These are phyloP conservation scores for Dermolepida albohirtum DNA, from an alignment of 2,888 invertebrate species.

Conservation along the genomic window DNA sequence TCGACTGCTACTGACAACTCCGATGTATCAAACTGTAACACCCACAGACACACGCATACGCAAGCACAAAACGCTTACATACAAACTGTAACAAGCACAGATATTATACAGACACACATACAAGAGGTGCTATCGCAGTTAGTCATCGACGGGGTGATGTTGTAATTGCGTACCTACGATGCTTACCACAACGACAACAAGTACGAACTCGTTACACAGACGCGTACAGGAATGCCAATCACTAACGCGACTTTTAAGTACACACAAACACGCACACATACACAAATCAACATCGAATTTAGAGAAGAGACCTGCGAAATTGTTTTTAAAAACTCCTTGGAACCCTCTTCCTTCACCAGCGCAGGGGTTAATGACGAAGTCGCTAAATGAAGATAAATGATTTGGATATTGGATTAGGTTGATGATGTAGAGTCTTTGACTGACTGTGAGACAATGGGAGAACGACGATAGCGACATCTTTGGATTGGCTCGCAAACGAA, in stretches of 20 bases:
- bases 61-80: slow-evolving; percentile 7
- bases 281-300: not conserved
- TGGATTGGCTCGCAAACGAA: slow-evolving; percentile 35
- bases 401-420: slow-evolving; percentile 66
- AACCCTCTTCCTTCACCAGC: slow-evolving; percentile 11
- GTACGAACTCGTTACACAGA: no score
- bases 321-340: slow-evolving; percentile 63
- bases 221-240: no score
- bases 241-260: no score
- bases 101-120: no score
- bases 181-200: no score
- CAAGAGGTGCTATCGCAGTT: no score
- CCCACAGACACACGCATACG: not conserved
- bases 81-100: not conserved
- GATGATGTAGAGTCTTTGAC: slow-evolving; percentile 54
- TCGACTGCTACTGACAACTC: slow-evolving; percentile 62
- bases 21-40: slow-evolving; percentile 58
- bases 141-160: no score
- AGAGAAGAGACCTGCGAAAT: slow-evolving; percentile 58
- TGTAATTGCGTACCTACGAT: no score
- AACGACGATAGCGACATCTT: slow-evolving; percentile 38
- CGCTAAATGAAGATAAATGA: slow-evolving; percentile 68
- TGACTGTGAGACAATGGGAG: slow-evolving; percentile 11
- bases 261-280: not conserved
- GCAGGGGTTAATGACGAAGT: slow-evolving; percentile 64